Base-by-base conservation (phyloP, 2,797 vertebrate species). In the Labeo calbasu region DNA sequence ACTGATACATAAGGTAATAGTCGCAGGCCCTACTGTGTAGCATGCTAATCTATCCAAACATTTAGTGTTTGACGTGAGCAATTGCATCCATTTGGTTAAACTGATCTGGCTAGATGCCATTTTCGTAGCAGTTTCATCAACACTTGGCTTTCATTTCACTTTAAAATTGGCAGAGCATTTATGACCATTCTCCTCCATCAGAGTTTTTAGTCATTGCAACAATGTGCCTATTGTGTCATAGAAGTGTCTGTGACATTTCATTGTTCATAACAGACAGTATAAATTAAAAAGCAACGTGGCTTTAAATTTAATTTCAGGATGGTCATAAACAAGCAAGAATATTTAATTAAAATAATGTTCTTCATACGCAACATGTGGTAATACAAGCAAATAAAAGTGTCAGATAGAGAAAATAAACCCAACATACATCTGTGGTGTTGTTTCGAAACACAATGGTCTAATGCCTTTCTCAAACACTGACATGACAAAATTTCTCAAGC, bases 241-340 rank as follows among this genome's bases (percentile, higher is more conserved):
- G 15, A 61, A 50, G 61, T 15, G 5, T 17, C 2, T 43, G 12
- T 80, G 36, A 53, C 19, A 32, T 61, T 72, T 81, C 68, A 59
- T 71, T 4, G 36, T 4, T 81, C 55, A 73, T 73, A 32, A 15
- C 68, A 81, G 19, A 73, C 70, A 51, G 25, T 14, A 65, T 73
- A n/a, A 50, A 82, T 73, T 82, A 73, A 82, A 82, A 77, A 32
- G 46, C 69, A 82, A 25, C 40, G 36, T 50, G 14, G 13, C 14
- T 36, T 82, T 32, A 48, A 48, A 59, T 71, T 80, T 19, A 23
- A 73, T 82, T 40, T 53, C 2, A 51, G 17, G 19, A 82, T 63
- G 43, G 43, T 65, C 55, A 63, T 61, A 65, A 82, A 82, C 55
- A 81, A 70, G 15, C 23, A 71, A 32, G 23, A 43, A 25, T 23